phyloP scores from a whole-genome alignment of 2,113 vertebrate genomes.

The Anser brachyrhynchus region DNA sequence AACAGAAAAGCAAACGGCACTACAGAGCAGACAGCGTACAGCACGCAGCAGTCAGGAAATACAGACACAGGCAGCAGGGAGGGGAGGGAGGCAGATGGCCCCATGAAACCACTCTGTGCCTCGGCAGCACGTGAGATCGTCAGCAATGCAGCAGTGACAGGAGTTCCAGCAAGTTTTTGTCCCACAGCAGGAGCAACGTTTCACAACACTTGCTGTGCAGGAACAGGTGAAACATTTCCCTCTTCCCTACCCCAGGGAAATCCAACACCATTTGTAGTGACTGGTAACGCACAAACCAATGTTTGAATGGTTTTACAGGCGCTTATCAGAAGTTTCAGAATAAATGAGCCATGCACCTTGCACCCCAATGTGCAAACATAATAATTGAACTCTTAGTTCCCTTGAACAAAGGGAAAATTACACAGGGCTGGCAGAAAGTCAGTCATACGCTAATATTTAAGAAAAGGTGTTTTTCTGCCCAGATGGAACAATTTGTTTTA shows the following conservation, averaged over 20 bases:
- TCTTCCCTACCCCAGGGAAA: neutral
- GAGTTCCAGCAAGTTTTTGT: neutral
- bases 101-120: accelerated
- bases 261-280: neutral
- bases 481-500: neutral
- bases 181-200: neutral
- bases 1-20: neutral
- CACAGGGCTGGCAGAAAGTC: neutral
- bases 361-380: neutral
- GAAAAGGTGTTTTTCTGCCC: neutral
- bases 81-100: neutral
- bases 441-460: neutral
- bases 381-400: neutral
- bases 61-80: neutral
- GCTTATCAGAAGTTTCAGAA: neutral
- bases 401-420: neutral
- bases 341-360: neutral
- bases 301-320: neutral
- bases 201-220: accelerated
- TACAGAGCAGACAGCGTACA: neutral
- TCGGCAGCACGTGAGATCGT: accelerated
- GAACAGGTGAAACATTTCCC: neutral
- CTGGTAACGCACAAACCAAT: neutral
- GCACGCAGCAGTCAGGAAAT: neutral
- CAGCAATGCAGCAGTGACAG: neutral